Evolutionary conservation across 2,888 invertebrate species (phyloP).

Genomic region (Furcula furcula): DNA sequence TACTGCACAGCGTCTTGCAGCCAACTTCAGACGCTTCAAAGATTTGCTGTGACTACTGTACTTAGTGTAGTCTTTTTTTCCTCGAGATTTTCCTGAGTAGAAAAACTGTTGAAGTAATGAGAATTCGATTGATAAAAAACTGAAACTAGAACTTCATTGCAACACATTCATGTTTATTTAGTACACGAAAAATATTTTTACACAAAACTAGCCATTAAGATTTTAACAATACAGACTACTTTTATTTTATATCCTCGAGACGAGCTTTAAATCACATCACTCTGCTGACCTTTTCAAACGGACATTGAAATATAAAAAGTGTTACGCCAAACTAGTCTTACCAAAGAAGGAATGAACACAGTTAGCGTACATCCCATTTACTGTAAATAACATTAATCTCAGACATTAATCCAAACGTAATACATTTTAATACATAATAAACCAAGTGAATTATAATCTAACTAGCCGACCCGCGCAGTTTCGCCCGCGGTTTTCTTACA

Average conservation of each 20-base stretch:
- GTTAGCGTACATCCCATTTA: conserved; percentile 25
- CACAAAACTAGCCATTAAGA: conserved; percentile 12
- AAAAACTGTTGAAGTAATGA: too few relatives aligned
- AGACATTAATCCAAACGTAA: conserved; percentile 1
- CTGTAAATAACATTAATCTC: conserved; percentile 27
- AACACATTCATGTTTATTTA: too few relatives aligned
- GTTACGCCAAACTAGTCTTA: conserved; percentile 26
- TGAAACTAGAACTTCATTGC: too few relatives aligned
- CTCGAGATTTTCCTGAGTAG: too few relatives aligned
- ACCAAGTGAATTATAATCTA: not conserved
- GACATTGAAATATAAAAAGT: conserved; percentile 26
- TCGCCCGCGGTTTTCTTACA: too few relatives aligned
- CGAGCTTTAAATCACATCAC: conserved; percentile 4
- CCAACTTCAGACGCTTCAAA: too few relatives aligned
- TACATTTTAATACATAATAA: not conserved
- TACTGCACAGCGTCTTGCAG: too few relatives aligned
- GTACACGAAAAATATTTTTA: too few relatives aligned
- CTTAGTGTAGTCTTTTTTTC: too few relatives aligned
- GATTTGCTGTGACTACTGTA: too few relatives aligned
- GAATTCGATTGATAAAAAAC: too few relatives aligned
- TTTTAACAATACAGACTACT: conserved; percentile 2
- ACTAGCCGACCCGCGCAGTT: too few relatives aligned
- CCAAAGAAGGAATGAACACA: conserved; percentile 32
- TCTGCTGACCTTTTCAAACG: conserved; percentile 23
- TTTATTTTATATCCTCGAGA: conserved; percentile 4